A percentile compares a stretch with the other conserved stretches of the same genome.
Conservation (phyloP, 92 coral and sea anemone species). For the Porites rus region DNA sequence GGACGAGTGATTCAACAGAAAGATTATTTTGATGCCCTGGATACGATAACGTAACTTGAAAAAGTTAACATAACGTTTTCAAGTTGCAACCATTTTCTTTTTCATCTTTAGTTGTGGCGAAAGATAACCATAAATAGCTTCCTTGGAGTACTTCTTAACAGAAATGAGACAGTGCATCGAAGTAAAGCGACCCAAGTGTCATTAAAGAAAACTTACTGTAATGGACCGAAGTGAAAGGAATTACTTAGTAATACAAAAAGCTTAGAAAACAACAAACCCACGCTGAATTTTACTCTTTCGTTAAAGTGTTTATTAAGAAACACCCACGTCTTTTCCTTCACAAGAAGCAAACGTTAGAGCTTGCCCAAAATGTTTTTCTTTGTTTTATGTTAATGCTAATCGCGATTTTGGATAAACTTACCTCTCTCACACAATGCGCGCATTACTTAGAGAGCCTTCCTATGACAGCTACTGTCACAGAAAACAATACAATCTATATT, state of each 20-base stretch:
- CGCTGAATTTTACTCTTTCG: background rate
- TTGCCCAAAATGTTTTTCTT: background rate
- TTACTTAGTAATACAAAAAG: background rate
- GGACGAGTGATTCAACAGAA: too few relatives aligned
- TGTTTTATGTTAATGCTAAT: background rate
- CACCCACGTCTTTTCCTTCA: background rate
- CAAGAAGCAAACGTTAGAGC: background rate
- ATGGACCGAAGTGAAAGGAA: background rate
- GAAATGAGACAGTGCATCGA: too few relatives aligned
- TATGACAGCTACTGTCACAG: conserved; percentile 18
- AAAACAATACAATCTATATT: conserved; percentile 26
- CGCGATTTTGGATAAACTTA: conserved; percentile 10
- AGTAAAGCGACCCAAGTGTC: too few relatives aligned
- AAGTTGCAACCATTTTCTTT: too few relatives aligned
- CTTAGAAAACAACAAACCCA: background rate
- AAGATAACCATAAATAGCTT: too few relatives aligned
- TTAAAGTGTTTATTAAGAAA: background rate
- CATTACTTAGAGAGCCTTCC: background rate
- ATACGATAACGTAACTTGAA: too few relatives aligned
- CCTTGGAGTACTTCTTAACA: too few relatives aligned
- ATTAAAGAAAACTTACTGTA: background rate
- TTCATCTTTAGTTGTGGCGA: too few relatives aligned
- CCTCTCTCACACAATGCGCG: conserved; percentile 17
- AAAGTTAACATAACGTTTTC: too few relatives aligned
- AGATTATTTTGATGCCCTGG: too few relatives aligned